Evolutionary conservation across 2,797 vertebrate genomes (phyloP).

Genomic region (Sitta carolinensis): DNA sequence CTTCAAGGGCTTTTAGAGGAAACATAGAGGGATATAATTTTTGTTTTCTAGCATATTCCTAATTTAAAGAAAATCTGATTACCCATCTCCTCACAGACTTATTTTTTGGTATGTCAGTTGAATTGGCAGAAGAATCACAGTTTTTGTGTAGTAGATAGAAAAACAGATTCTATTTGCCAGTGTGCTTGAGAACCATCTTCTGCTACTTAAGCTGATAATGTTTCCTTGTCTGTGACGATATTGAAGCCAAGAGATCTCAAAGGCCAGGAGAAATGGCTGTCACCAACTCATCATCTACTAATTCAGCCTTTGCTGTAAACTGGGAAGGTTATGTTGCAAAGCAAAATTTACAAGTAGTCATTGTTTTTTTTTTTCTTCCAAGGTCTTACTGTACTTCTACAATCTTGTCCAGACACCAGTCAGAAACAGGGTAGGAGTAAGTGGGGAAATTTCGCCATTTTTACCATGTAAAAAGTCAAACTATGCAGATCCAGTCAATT

Average conservation of each 20-base stretch:
- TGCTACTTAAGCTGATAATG: neutral
- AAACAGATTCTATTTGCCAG: neutral
- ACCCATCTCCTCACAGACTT: neutral
- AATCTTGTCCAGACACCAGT: neutral
- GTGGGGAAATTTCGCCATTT: neutral
- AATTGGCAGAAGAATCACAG: neutral
- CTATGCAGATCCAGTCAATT: neutral
- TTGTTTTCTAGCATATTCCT: neutral
- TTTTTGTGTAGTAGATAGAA: neutral
- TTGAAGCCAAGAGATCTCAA: neutral
- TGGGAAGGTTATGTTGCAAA: neutral
- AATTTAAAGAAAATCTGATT: neutral
- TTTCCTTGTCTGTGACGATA: neutral
- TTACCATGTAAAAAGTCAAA: neutral
- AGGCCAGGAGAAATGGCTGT: neutral
- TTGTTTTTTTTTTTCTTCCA: neutral
- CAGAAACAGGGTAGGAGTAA: neutral
- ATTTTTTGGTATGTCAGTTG: neutral
- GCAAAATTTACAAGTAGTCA: neutral
- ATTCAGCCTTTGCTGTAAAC: neutral
- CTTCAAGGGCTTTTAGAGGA: neutral
- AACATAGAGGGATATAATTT: neutral
- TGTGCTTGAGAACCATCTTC: neutral
- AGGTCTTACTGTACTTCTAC: neutral
- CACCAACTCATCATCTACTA: neutral